These are phyloP conservation scores for Chiloscyllium plagiosum DNA, from an alignment of 2,113 vertebrate species.

Conservation along the genomic window DNA sequence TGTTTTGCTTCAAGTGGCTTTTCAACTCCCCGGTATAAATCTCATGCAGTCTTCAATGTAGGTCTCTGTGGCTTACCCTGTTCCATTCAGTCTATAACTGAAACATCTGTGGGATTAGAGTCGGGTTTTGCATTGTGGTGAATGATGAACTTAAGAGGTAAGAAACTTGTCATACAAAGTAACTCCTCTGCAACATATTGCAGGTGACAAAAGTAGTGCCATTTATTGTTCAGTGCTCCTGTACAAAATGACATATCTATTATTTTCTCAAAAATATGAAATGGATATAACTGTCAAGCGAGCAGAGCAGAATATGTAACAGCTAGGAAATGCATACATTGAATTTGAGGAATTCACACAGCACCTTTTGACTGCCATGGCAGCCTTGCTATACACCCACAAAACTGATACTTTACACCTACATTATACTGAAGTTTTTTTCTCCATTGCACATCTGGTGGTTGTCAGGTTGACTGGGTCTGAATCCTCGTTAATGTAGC, in stretches of 20 bases:
- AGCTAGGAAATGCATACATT: background rate
- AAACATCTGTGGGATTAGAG: background rate
- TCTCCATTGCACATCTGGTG: background rate
- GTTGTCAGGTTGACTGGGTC: background rate
- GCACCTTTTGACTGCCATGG: background rate
- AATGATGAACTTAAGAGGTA: background rate
- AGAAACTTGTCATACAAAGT: background rate
- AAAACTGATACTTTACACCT: background rate
- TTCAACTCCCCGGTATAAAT: background rate
- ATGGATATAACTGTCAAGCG: slow-evolving; percentile 9
- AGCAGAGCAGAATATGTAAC: background rate
- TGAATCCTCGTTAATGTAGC: background rate
- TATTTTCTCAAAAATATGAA: slow-evolving; percentile 17
- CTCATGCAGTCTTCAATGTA: background rate
- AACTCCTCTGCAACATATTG: background rate
- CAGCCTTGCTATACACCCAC: background rate
- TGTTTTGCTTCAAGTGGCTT: background rate
- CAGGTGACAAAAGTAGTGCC: background rate
- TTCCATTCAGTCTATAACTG: background rate
- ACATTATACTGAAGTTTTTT: background rate
- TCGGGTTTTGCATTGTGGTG: background rate
- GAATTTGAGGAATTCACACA: slow-evolving; percentile 1
- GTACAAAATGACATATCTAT: background rate
- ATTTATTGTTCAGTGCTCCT: background rate
- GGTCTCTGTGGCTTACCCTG: background rate